A percentile compares a stretch with the other conserved stretches of the same genome.
These are phyloP conservation scores for Andrena praecox DNA, from an alignment of 2,888 invertebrate species.

Conservation along the genomic window DNA sequence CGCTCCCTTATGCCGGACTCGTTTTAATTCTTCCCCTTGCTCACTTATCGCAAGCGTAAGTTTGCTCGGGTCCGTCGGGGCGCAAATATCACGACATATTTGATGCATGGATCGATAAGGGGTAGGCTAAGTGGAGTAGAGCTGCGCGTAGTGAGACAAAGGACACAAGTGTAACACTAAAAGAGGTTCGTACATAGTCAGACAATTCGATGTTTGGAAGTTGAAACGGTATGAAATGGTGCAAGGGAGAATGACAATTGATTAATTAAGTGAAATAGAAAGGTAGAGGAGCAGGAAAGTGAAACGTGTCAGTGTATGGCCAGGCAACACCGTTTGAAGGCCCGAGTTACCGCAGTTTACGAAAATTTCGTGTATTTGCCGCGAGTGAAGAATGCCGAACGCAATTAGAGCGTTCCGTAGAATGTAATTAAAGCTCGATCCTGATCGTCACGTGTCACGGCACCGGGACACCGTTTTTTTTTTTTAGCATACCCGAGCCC, in stretches of 20 bases:
- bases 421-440: constrained; percentile 17
- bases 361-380: neutral
- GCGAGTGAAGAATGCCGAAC: neutral
- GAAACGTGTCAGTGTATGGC: neutral
- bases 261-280: too few relatives aligned
- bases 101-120: neutral
- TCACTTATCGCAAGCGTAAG: neutral
- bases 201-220: neutral
- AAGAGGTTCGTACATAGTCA: neutral
- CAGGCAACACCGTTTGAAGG: too few relatives aligned
- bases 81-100: neutral
- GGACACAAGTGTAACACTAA: neutral
- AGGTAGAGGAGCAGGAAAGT: neutral
- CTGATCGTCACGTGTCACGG: neutral
- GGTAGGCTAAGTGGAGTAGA: neutral
- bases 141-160: neutral
- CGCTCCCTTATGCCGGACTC: neutral
- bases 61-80: neutral
- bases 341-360: neutral
- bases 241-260: neutral
- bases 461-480: neutral
- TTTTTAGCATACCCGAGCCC: neutral
- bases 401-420: constrained; percentile 8
- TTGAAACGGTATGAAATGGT: neutral
- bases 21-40: neutral